A percentile compares a stretch with the other conserved stretches of the same genome.
Evolutionary conservation across 1,140 invertebrate species (phyloP).

Genomic region (Cydia amplana): DNA sequence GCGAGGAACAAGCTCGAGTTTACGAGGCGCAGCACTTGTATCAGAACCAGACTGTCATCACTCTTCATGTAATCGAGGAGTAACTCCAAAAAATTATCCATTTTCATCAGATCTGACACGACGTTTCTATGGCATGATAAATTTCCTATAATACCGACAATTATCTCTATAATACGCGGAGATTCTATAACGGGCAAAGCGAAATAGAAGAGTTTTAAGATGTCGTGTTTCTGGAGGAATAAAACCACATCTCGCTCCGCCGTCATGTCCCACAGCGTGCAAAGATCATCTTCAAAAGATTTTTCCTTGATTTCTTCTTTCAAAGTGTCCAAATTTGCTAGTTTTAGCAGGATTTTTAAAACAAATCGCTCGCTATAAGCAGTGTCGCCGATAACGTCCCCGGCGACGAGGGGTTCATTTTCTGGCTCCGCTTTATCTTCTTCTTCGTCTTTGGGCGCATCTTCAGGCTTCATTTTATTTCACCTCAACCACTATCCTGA

Average conservation of each 20-base stretch:
- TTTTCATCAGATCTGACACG: constrained; percentile 68
- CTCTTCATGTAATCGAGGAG: constrained; percentile 81
- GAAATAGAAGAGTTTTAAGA: constrained; percentile 80
- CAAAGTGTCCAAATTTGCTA: constrained; percentile 74
- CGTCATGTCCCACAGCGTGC: constrained; percentile 89
- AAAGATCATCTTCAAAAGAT: constrained; percentile 84
- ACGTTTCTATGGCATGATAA: constrained; percentile 82
- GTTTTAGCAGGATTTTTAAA: constrained; percentile 82
- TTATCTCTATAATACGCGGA: constrained; percentile 83
- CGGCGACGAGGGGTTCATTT: constrained; percentile 57
- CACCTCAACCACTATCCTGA: background rate
- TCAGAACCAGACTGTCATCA: constrained; percentile 82
- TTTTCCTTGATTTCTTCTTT: constrained; percentile 77
- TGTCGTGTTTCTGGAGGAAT: constrained; percentile 84
- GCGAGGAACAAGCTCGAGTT: constrained; percentile 79
- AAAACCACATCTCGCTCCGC: constrained; percentile 84
- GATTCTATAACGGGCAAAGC: constrained; percentile 76
- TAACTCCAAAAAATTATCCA: constrained; percentile 67
- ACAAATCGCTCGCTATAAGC: constrained; percentile 88
- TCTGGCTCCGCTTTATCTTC: constrained; percentile 43
- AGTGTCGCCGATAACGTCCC: constrained; percentile 87
- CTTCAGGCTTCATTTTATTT: constrained; percentile 62
- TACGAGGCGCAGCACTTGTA: constrained; percentile 84
- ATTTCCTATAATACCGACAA: constrained; percentile 87
- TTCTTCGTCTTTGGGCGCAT: constrained; percentile 41